Base-by-base conservation (phyloP, 1,140 invertebrate genomes). In the Apocrypta bakeri region DNA sequence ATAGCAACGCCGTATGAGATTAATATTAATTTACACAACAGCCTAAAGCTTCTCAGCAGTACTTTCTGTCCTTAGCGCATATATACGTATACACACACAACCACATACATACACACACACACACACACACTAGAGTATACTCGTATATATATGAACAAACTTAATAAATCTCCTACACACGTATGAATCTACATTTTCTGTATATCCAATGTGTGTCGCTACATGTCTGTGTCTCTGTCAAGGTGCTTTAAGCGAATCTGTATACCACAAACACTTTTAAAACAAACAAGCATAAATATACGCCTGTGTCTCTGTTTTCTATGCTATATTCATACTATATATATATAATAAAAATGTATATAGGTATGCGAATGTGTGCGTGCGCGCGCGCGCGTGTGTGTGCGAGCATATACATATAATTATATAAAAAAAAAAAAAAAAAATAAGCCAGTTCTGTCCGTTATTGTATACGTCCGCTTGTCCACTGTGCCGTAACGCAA, bases 381-480 rank as follows among this genome's bases (percentile, higher is more conserved):
- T 37, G 68, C n/a, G 25, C 66, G 24, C 40, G 64, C 33, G 75
- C 42, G 1, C 33, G 33, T 7, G 48, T n/a, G 48, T 48, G 71
- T 25, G 71, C 27, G 71, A 48, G 33, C 21, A 56, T n/a, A 56
- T 56, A 4, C 21, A n/a, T 21, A 56, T 17, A 56, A 56, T n/a
- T n/a, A 56, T 21, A n/a, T 21, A 56, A 21, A 56, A 56, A 56
- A 56, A 37, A 37, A 9, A 37, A 37, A 37, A 37, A 37, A 4
- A 37, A 56, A 56, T 17, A 17, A 56, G 69, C 24, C 69, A 40
- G 79, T 84, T 68, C 21, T 33, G 11, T 25, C 33, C 25, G 25
- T 76, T 29, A 6, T 48, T 31, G 48, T 77, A 56, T 82, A 78
- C 77, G 82, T 69, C 84, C 83, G 83, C 84, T 83, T 86, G 79